Evolutionary conservation across 1,140 invertebrate genomes (phyloP), one percentile per base, ranked within the genome.

Genomic region (Cyclargus thomasi): DNA sequence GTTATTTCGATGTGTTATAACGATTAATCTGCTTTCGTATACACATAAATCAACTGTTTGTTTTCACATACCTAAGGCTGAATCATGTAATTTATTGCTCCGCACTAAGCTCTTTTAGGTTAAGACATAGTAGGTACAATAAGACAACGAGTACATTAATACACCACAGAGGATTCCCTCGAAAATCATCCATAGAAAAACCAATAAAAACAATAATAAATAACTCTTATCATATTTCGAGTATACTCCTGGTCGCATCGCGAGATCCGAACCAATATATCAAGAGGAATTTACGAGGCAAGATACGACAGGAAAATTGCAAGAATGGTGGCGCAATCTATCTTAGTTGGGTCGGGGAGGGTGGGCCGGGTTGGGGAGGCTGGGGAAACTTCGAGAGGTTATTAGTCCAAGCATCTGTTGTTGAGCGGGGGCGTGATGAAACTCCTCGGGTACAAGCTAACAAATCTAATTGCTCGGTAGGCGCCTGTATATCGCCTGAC

Each of bases 261-360:
- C 86, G 86, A 93, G 93, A 92, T 93, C 93, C 93, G 90, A 92
- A 93, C 92, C 92, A 92, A 94, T 94, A 94, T 94, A 93, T 94
- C 93, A 93, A 92, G 79, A 90, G 85, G 92, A 93, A 94, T 94
- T 94, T 94, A 94, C 93, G 93, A 93, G 92, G 92, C 90, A 93
- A 93, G 93, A 94, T 94, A 94, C 93, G 93, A 94, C 93, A 94
- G 93, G 93, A 93, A 94, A 94, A 94, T 94, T 94, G 93, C 93
- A 94, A 94, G 93, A 94, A 94, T 94, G 93, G 93, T 93, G 93
- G 93, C 92, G 93, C 93, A 93, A 94, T 94, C 93, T 94, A 94
- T 94, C 93, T 94, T 91, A 91, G 90, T 91, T 91, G 90, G 89
- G 90, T 88, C 79, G 85, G 81, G 90, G 86, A 86, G 86, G 82